Base-by-base conservation (phyloP, 1,140 invertebrate genomes). In the Nasonia vitripennis region DNA sequence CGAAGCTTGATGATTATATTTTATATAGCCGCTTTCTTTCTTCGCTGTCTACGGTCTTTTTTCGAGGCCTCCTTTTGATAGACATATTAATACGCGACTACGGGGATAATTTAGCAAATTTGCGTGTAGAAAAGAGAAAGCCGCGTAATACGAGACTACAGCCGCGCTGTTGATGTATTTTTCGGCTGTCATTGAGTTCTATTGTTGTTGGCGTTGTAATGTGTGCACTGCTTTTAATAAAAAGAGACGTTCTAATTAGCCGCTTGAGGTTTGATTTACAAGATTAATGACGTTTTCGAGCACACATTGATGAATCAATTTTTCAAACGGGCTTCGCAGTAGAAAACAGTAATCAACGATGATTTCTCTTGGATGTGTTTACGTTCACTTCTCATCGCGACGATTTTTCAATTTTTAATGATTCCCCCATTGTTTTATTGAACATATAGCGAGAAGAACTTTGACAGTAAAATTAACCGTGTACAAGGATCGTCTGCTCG, bases 41-140 rank as follows among this genome's bases (percentile, higher is more conserved):
- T 55, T 55, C 17, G 55, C 51, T 55, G 51, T 62, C 55, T 62
- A 55, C 51, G 51, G 4, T 45, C 14, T 55, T 55, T 55, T 55
- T 55, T 55, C 51, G 10, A 62, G 31, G 12, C 73, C 37, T 75
- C 20, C 1, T 75, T 45, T 45, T 75, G 34, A 37, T 37, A 45
- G 37, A 41, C 73, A 10, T 71, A 71, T 45, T 31, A 37, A 37
- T 62, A 62, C 20, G 73, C 45, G 37, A 34, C 27, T 75, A 6
- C 5, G 34, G 34, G 12, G 45, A 51, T 31, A n/a, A 78, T 78
- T 78, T 14, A 37, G 55, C 75, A 78, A 78, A n/a, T 78, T 78
- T 51, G 11, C 45, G 41, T 48, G 7, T 41, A n/a, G 55, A 62
- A 55, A 51, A 51, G 75, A 78, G 75, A 78, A 78, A 78, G 75